phyloP scores from a whole-genome alignment of 2,797 vertebrate species.

The Cyprinodon diabolis region DNA sequence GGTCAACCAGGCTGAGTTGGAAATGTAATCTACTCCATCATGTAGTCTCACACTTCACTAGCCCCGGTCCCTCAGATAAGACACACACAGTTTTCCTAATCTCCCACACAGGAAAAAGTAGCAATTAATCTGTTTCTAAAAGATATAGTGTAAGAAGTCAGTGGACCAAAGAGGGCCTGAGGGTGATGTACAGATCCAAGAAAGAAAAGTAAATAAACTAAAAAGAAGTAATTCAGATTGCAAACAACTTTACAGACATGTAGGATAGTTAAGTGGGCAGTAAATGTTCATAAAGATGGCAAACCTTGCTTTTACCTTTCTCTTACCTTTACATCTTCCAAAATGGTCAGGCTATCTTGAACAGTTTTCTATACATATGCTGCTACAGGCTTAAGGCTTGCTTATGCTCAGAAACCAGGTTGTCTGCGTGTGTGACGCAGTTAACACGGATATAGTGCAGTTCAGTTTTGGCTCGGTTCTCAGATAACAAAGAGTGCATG shows the following conservation, averaged over 20 bases:
- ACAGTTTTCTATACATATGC: too few relatives aligned
- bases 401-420: too few relatives aligned
- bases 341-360: too few relatives aligned
- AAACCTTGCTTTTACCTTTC: too few relatives aligned
- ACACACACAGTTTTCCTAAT: slow-evolving; percentile 51
- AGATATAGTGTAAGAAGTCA: neutral
- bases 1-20: slow-evolving; percentile 42
- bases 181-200: neutral
- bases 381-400: too few relatives aligned
- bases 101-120: slow-evolving; percentile 1
- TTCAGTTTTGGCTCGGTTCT: too few relatives aligned
- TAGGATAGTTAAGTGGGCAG: neutral
- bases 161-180: neutral
- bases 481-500: too few relatives aligned
- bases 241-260: neutral
- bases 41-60: slow-evolving; percentile 28
- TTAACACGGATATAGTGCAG: too few relatives aligned
- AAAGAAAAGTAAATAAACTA: neutral
- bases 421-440: too few relatives aligned
- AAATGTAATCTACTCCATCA: slow-evolving; percentile 48
- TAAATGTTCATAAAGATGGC: neutral
- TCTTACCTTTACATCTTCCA: too few relatives aligned
- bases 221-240: neutral
- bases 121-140: neutral
- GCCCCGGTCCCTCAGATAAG: slow-evolving; percentile 41